Evolutionary conservation across 1,140 invertebrate genomes (phyloP).

Genomic region (Sitodiplosis mosellana): DNA sequence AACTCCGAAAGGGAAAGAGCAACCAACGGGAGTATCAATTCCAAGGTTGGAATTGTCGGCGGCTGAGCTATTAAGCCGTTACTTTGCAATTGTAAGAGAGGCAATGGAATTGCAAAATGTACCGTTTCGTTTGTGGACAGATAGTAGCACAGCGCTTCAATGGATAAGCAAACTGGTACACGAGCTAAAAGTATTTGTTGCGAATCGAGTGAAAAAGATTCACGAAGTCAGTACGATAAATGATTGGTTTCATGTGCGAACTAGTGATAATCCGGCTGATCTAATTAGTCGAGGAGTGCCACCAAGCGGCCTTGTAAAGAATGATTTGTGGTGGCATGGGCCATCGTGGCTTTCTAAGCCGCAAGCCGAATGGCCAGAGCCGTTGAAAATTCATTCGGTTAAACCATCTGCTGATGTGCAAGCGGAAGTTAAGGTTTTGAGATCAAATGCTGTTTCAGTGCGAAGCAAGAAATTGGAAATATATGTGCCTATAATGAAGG

Average conservation of each 20-base stretch:
- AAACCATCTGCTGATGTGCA: too few relatives aligned
- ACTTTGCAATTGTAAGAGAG: not conserved
- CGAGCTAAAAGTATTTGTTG: slow-evolving; percentile 12
- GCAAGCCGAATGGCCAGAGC: too few relatives aligned
- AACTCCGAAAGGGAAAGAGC: too few relatives aligned
- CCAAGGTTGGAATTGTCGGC: slow-evolving; percentile 7
- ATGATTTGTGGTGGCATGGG: not conserved
- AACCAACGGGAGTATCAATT: slow-evolving; percentile 7
- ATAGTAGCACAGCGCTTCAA: not conserved
- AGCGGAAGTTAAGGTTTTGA: too few relatives aligned
- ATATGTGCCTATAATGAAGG: too few relatives aligned
- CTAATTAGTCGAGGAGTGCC: slow-evolving; percentile 3
- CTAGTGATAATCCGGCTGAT: slow-evolving; percentile 17
- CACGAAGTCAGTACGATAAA: slow-evolving; percentile 6
- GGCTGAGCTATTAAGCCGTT: not conserved
- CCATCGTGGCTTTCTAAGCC: not conserved
- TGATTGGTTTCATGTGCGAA: slow-evolving; percentile 15
- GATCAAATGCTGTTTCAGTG: too few relatives aligned
- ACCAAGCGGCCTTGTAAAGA: not conserved
- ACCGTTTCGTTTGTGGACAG: not conserved
- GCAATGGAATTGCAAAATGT: not conserved
- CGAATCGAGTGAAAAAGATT: slow-evolving; percentile 18
- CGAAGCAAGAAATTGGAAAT: too few relatives aligned
- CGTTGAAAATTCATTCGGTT: too few relatives aligned
- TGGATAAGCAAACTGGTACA: not conserved